Evolutionary conservation across 1,140 invertebrate species (phyloP).

Genomic region (Schmidtea mediterranea): DNA sequence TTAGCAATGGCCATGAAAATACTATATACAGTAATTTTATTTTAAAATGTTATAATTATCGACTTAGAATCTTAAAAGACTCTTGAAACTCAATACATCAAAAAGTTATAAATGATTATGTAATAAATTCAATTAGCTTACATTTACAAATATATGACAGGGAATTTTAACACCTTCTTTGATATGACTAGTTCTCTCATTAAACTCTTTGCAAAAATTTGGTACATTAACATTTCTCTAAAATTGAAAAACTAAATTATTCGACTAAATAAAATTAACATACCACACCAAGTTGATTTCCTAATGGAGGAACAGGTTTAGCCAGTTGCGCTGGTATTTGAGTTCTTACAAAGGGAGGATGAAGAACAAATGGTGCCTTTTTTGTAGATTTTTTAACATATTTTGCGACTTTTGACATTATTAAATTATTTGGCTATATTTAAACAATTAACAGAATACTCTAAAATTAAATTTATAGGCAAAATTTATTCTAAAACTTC

Average conservation of each 20-base stretch:
- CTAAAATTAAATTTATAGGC: no score
- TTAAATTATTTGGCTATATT: background rate
- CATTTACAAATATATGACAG: background rate
- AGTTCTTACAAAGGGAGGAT: constrained; percentile 1
- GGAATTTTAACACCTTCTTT: background rate
- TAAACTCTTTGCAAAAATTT: constrained; percentile 4
- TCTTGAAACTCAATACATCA: no score
- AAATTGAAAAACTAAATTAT: no score
- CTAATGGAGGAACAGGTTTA: background rate
- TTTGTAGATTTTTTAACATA: background rate
- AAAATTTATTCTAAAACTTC: no score
- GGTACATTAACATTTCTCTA: constrained; percentile 1
- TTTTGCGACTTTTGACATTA: background rate
- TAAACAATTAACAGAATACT: background rate
- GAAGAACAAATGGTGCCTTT: background rate
- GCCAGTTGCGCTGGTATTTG: constrained; percentile 1
- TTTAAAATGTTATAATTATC: no score
- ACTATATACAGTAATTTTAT: no score
- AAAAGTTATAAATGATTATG: no score
- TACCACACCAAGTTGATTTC: background rate
- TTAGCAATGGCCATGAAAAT: no score
- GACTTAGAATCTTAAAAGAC: no score
- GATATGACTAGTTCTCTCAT: constrained; percentile 1
- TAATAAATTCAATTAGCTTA: no score
- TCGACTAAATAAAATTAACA: no score